A percentile compares a stretch with the other conserved stretches of the same genome.
These are phyloP conservation scores for Crypturellus tataupa DNA, from an alignment of 2,797 vertebrate genomes.

Conservation along the genomic window DNA sequence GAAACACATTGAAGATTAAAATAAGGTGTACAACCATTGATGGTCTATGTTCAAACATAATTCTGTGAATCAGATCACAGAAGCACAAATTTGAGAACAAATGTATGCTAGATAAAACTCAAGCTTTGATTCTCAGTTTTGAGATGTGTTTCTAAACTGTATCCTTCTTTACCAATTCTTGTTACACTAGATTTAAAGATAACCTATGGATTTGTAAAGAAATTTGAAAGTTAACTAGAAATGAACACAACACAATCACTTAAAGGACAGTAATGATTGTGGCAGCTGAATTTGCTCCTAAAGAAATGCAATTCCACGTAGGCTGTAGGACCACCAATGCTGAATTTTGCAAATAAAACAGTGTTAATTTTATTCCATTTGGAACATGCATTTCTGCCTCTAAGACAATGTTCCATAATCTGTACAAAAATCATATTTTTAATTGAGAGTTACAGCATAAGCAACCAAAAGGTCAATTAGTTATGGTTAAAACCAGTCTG, in stretches of 20 bases:
- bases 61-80: background rate
- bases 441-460: background rate
- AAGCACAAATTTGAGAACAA: background rate
- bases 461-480: background rate
- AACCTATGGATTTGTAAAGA: background rate
- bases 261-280: background rate
- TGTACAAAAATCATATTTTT: background rate
- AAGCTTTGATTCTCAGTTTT: background rate
- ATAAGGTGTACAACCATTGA: accelerated
- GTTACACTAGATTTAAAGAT: background rate
- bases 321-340: background rate
- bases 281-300: background rate
- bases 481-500: background rate
- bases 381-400: background rate
- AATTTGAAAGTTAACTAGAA: background rate
- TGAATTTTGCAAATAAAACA: background rate
- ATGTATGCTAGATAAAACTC: background rate
- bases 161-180: background rate
- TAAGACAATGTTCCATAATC: background rate
- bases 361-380: background rate
- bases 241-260: background rate
- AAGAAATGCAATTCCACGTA: background rate
- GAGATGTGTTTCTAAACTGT: background rate
- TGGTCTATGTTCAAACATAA: background rate
- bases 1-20: background rate